Conservation (phyloP, 2,888 invertebrate species). For the Lasioglossum morio region DNA sequence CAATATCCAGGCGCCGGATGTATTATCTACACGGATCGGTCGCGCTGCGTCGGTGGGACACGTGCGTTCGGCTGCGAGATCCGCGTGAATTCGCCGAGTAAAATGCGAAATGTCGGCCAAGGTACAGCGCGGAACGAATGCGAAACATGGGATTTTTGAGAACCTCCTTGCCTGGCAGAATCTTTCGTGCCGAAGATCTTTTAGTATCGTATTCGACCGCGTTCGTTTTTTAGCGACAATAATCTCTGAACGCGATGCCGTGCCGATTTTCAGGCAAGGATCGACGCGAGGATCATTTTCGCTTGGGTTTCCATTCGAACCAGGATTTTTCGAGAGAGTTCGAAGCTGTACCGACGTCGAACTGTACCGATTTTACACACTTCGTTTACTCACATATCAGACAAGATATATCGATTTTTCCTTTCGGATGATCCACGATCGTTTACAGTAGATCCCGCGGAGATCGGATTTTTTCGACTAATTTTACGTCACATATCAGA, state of each 20-base stretch:
- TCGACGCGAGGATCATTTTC: neutral
- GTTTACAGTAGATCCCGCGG: neutral
- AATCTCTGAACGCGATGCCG: neutral
- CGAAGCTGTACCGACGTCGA: neutral
- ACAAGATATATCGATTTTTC: constrained; percentile 31
- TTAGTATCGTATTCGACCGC: neutral
- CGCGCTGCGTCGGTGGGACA: neutral
- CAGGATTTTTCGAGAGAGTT: constrained; percentile 19
- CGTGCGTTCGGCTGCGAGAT: constrained; percentile 29
- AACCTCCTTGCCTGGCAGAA: constrained; percentile 21
- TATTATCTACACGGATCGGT: constrained; percentile 13
- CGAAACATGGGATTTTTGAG: neutral
- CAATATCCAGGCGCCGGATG: constrained; percentile 38
- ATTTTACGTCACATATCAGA: constrained; percentile 48
- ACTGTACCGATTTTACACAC: neutral
- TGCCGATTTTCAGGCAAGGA: constrained; percentile 14
- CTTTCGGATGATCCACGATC: constrained; percentile 2
- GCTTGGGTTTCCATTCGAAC: neutral
- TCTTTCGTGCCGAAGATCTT: neutral
- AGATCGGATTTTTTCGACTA: neutral
- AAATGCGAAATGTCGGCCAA: neutral
- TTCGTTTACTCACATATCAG: constrained; percentile 49
- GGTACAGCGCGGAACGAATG: neutral
- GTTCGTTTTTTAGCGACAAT: constrained; percentile 13
- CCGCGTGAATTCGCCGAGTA: neutral